Evolutionary conservation across 2,888 invertebrate species (phyloP).

Genomic region (Meloe dianella): DNA sequence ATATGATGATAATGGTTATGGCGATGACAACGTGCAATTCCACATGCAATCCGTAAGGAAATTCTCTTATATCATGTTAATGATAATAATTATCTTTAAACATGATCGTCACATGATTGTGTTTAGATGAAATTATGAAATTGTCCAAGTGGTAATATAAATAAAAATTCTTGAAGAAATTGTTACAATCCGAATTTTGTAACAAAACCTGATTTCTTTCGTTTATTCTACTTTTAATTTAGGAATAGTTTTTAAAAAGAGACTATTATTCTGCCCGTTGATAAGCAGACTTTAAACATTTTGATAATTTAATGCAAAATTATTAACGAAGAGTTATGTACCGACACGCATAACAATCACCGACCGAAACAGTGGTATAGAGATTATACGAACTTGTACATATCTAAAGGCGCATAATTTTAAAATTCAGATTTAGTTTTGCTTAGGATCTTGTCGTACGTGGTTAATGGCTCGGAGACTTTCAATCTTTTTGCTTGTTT

Average conservation of each 20-base stretch:
- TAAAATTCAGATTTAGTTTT: slow-evolving; percentile 26
- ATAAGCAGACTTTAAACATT: background rate
- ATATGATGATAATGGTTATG: background rate
- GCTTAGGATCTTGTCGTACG: slow-evolving; percentile 26
- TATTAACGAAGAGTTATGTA: background rate
- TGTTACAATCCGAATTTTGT: background rate
- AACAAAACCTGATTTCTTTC: background rate
- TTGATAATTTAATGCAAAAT: background rate
- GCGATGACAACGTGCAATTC: background rate
- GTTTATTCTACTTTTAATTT: background rate
- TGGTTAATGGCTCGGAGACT: slow-evolving; percentile 26
- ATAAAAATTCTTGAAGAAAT: background rate
- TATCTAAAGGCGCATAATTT: slow-evolving; percentile 15
- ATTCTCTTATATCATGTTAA: background rate
- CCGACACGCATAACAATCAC: background rate
- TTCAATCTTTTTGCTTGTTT: slow-evolving; percentile 15
- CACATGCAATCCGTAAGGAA: background rate
- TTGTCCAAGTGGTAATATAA: background rate
- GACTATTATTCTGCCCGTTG: background rate
- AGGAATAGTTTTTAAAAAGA: background rate
- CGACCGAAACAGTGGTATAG: no score
- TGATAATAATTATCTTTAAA: background rate
- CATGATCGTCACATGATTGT: background rate
- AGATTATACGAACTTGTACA: background rate
- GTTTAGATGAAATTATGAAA: background rate